These are phyloP conservation scores for Poecile atricapillus DNA, from an alignment of 2,113 vertebrate genomes.

Conservation along the genomic window DNA sequence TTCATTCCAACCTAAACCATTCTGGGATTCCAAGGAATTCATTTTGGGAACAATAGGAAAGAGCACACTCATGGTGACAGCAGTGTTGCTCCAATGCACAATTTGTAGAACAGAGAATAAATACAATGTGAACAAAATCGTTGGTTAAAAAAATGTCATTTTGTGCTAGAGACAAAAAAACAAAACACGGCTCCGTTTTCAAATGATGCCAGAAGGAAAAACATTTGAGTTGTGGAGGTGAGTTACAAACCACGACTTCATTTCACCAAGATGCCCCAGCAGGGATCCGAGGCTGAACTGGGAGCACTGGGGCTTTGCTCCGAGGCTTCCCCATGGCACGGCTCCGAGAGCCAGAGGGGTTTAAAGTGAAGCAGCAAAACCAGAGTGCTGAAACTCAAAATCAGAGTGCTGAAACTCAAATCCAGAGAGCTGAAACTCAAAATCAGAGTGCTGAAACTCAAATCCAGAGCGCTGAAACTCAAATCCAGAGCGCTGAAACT, in stretches of 20 bases:
- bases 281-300: not conserved
- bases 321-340: fast-evolving
- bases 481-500: not conserved
- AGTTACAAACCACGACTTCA: fast-evolving
- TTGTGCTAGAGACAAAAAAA: fast-evolving
- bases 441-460: not conserved
- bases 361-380: not conserved
- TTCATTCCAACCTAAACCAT: not conserved
- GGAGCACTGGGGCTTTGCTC: not conserved
- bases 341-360: not conserved
- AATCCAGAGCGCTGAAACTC: not conserved
- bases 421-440: not conserved
- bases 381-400: not conserved
- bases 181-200: fast-evolving
- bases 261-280: not conserved
- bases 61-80: not conserved
- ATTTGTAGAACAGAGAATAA: not conserved
- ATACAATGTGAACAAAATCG: fast-evolving
- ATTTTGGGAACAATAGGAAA: not conserved
- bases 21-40: not conserved
- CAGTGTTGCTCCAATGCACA: not conserved
- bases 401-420: not conserved
- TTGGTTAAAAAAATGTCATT: not conserved
- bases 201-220: not conserved
- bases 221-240: fast-evolving